phyloP scores from a whole-genome alignment of 2,113 vertebrate species.

The Myotis lucifugus region DNA sequence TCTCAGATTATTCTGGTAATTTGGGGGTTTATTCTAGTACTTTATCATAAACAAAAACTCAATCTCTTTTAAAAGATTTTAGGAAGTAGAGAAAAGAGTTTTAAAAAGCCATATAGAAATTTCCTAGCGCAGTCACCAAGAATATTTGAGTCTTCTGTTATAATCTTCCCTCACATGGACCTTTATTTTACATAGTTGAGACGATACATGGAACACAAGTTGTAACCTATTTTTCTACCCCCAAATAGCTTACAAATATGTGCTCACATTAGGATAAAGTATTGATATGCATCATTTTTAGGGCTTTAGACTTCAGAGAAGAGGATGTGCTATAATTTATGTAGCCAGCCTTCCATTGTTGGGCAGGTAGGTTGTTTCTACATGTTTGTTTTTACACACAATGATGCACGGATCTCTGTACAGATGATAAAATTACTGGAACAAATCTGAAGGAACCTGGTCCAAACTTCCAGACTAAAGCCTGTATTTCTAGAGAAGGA shows the following conservation, averaged over 20 bases:
- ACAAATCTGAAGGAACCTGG: background rate
- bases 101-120: background rate
- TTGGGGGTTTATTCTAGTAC: background rate
- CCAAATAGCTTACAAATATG: background rate
- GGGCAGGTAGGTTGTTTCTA: background rate
- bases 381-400: background rate
- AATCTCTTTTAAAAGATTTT: background rate
- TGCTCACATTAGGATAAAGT: background rate
- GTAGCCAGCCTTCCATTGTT: background rate
- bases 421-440: background rate
- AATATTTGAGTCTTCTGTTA: background rate
- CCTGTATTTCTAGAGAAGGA: background rate
- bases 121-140: background rate
- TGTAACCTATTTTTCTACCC: background rate
- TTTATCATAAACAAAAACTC: background rate
- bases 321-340: background rate
- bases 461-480: background rate
- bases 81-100: background rate
- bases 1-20: background rate
- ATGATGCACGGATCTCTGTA: background rate
- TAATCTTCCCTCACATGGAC: background rate
- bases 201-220: background rate
- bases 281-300: background rate
- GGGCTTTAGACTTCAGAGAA: background rate
- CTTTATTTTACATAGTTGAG: background rate